Base-by-base conservation (phyloP, 2,888 invertebrate genomes). In the Allophyes oxyacanthae region DNA sequence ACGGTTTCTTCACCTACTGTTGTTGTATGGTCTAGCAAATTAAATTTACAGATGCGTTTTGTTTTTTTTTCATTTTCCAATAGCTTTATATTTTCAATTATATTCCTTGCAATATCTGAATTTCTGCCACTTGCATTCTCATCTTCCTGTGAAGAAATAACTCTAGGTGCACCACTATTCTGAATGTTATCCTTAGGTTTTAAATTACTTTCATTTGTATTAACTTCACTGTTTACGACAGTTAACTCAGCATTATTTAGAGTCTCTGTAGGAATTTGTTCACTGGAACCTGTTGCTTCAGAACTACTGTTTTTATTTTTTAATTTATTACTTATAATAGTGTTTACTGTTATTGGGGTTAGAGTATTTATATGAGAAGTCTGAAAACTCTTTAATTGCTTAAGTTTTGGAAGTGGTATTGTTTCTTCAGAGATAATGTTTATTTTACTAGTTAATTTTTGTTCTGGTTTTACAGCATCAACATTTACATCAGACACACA, bases 351-450 rank as follows among this genome's bases (percentile, higher is more conserved):
- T 28, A 85, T 66, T 51, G 83, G 77, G 54, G 79, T 77, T 38
- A 82, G 60, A 37, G 55, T 49, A 33, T 58, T 72, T 40, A 40
- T 43, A 57, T 68, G 64, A 10, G 66, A 40, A 50, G 66, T 56
- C 46, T 72, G 59, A 9, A 59, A 45, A 38, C 28, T 46, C 53
- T 79, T 68, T 1, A 82, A 45, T 36, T 78, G 67, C 15, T 63
- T 79, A 32, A 79, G 64, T 60, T 75, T 71, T 54, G 79, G 64
- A 10, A 69, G 55, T 59, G 75, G 67, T 13, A 87, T 68, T 54
- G 81, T 79, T 74, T 86, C 77, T 67, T 89, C 80, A 25, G 85
- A 84, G 56, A 88, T 73, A 52, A 87, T 84, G 58, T 79, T 79
- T 9, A 86, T 81, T 78, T 84, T 79, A 28, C 8, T 28, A 37